Evolutionary conservation across 2,888 invertebrate species (phyloP).

Genomic region (Sericinus montela): DNA sequence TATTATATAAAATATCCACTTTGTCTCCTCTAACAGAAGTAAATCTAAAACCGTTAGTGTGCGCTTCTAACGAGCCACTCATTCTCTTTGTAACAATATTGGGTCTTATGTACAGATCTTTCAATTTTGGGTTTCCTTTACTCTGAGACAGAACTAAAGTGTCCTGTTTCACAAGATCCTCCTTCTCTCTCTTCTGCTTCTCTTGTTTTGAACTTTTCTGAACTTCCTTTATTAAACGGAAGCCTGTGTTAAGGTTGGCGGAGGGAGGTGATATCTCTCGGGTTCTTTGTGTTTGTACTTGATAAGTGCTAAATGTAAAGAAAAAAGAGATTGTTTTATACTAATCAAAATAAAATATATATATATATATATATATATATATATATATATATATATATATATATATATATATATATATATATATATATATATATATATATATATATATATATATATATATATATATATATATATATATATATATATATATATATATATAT

Average conservation of each 20-base stretch:
- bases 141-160: conserved; percentile 95
- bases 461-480: no score
- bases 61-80: conserved; percentile 96
- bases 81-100: conserved; percentile 98
- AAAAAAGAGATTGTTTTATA: background rate
- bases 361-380: no score
- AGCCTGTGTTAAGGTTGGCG: conserved; percentile 96
- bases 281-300: conserved; percentile 98
- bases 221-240: conserved; percentile 98
- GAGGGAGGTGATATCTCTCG: conserved; percentile 95
- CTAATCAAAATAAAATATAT: no score
- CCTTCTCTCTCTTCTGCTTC: conserved; percentile 99
- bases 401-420: no score
- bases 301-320: conserved; percentile 89
- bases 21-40: conserved; percentile 99
- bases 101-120: conserved; percentile 98
- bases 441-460: no score
- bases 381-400: no score
- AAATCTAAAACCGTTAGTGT: conserved; percentile 97
- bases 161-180: conserved; percentile 99
- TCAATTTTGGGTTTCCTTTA: conserved; percentile 98
- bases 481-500: no score
- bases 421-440: no score
- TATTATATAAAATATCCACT: conserved; percentile 99
- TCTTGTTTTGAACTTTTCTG: conserved; percentile 99